phyloP scores from a whole-genome alignment of 2,888 invertebrate genomes.

The Pandemis cinnamomeana region DNA sequence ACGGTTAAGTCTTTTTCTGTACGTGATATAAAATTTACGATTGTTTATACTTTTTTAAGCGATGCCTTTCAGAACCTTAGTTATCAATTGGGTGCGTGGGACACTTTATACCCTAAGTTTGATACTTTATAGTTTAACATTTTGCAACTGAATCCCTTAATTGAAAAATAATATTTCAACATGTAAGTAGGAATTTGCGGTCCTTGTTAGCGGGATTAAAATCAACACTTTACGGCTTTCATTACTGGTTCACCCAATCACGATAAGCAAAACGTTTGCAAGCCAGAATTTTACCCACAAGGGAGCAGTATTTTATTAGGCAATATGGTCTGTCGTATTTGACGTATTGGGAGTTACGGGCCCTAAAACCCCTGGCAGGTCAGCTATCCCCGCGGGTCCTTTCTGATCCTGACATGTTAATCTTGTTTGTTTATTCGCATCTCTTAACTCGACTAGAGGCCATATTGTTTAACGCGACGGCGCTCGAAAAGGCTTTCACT shows the following conservation, averaged over 20 bases:
- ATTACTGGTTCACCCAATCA: neutral
- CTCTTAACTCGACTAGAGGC: slow-evolving; percentile 45
- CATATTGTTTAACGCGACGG: no score
- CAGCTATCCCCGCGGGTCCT: slow-evolving; percentile 3
- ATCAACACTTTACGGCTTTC: neutral
- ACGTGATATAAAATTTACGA: no score
- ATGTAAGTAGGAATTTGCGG: neutral
- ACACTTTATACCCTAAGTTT: no score
- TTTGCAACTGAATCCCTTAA: no score
- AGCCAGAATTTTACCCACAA: neutral
- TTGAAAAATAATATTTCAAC: neutral
- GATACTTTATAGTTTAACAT: no score
- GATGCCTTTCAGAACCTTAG: no score
- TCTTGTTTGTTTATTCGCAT: slow-evolving; percentile 54
- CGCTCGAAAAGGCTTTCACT: no score
- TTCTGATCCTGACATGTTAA: slow-evolving; percentile 50
- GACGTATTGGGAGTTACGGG: slow-evolving; percentile 24
- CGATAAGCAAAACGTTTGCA: neutral
- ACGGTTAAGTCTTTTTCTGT: no score
- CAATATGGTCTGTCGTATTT: slow-evolving; percentile 10
- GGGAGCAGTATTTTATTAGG: slow-evolving; percentile 20
- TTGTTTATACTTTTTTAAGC: no score
- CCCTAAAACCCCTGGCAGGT: slow-evolving; percentile 9
- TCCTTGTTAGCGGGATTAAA: neutral
- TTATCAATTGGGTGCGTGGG: no score